Percentiles rank a stretch among this genome's conserved stretches.
Conservation (phyloP, 2,113 vertebrate species). For the Neoarius graeffei region DNA sequence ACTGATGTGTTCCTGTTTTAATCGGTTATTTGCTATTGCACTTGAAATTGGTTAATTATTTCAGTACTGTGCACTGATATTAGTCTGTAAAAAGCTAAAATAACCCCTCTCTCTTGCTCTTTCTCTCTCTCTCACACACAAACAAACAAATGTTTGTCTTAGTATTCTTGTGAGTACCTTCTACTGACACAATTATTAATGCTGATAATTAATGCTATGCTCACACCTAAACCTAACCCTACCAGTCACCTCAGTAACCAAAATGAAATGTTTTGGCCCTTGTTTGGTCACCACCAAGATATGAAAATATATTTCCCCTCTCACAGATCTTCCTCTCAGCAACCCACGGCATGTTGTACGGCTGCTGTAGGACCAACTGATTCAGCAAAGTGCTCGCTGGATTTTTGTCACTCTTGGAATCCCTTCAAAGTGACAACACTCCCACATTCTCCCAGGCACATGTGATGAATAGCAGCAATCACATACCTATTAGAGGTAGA, state of each 20-base stretch:
- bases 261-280: neutral
- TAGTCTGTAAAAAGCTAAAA: neutral
- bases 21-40: slow-evolving; percentile 36
- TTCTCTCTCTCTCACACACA: neutral
- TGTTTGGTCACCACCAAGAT: neutral
- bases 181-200: neutral
- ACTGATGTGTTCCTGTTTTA: slow-evolving; percentile 34
- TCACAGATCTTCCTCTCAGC: neutral
- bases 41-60: slow-evolving; percentile 42
- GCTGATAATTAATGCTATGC: neutral
- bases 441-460: slow-evolving; percentile 6
- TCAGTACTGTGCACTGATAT: neutral
- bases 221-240: neutral
- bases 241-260: neutral
- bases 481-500: neutral
- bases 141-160: neutral
- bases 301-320: neutral
- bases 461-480: slow-evolving; percentile 26
- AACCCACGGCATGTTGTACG: neutral
- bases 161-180: neutral
- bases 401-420: slow-evolving; percentile 7
- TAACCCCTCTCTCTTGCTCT: too few relatives aligned
- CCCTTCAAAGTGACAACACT: neutral
- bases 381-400: neutral
- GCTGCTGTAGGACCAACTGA: slow-evolving; percentile 6